Percentiles rank a stretch among this genome's conserved stretches.
phyloP scores from a whole-genome alignment of 2,888 invertebrate species.

The Trachelus tabidus region DNA sequence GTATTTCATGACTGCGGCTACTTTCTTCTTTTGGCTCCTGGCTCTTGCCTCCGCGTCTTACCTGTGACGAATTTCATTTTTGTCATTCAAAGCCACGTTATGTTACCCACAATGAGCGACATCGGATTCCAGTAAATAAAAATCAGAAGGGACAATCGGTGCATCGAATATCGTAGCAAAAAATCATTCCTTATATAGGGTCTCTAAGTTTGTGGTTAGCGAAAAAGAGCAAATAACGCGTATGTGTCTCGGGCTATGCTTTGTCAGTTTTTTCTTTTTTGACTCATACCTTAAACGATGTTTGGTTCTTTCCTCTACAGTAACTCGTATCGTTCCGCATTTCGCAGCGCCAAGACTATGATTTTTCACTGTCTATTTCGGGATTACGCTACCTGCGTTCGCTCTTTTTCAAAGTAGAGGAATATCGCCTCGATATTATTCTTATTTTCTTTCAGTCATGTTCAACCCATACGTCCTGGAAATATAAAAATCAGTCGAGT shows the following conservation, averaged over 20 bases:
- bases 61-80: no score
- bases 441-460: not conserved
- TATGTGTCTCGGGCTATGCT: conserved; percentile 36
- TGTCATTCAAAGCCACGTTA: no score
- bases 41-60: no score
- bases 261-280: conserved; percentile 37
- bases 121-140: no score
- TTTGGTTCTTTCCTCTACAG: not conserved
- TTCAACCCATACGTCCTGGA: no score
- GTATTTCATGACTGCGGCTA: no score
- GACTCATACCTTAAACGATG: conserved; percentile 15
- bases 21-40: no score
- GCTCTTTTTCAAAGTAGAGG: conserved; percentile 31
- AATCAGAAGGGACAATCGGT: no score
- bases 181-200: conserved; percentile 42
- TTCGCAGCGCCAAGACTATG: conserved; percentile 47
- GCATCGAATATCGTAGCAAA: conserved; percentile 19
- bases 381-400: not conserved
- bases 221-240: conserved; percentile 24
- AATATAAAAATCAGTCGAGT: no score
- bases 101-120: no score
- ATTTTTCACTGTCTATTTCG: conserved; percentile 50
- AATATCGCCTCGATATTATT: conserved; percentile 21
- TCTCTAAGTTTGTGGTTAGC: conserved; percentile 36
- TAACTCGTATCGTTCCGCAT: conserved; percentile 15